Conservation (phyloP, 1,140 invertebrate genomes). For the Theocolax elegans region DNA sequence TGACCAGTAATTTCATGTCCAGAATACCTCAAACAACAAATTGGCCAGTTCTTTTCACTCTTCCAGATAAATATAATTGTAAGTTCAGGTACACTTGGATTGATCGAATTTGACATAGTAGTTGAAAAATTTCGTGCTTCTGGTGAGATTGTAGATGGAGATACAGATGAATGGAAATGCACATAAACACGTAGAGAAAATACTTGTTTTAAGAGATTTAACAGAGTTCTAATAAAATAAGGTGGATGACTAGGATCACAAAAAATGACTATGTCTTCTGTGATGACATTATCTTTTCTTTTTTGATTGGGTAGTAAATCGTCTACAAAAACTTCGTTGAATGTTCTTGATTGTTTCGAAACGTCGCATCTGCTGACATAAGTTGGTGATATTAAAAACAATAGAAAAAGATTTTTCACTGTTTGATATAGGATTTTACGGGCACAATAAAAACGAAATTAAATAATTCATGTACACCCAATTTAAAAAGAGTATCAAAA, state of each 20-base stretch:
- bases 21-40: constrained; percentile 41
- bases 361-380: constrained; percentile 34
- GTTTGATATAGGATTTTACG: no score
- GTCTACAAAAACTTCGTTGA: constrained; percentile 1
- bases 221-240: constrained; percentile 62
- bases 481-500: no score
- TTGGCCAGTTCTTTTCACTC: constrained; percentile 47
- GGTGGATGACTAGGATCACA: constrained; percentile 67
- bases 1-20: constrained; percentile 65
- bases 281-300: not conserved
- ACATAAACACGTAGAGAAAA: constrained; percentile 52
- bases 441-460: no score
- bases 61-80: constrained; percentile 67
- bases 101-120: constrained; percentile 16
- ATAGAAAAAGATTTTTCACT: no score
- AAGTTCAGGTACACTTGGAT: constrained; percentile 42
- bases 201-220: constrained; percentile 52
- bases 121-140: constrained; percentile 50
- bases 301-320: no score
- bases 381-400: no score
- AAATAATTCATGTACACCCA: no score
- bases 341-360: not conserved
- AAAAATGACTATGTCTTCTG: constrained; percentile 62
- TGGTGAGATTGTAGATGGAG: constrained; percentile 24
- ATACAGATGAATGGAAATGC: constrained; percentile 65